These are phyloP conservation scores for Panopea generosa DNA, from an alignment of 2,888 invertebrate species.

Conservation along the genomic window DNA sequence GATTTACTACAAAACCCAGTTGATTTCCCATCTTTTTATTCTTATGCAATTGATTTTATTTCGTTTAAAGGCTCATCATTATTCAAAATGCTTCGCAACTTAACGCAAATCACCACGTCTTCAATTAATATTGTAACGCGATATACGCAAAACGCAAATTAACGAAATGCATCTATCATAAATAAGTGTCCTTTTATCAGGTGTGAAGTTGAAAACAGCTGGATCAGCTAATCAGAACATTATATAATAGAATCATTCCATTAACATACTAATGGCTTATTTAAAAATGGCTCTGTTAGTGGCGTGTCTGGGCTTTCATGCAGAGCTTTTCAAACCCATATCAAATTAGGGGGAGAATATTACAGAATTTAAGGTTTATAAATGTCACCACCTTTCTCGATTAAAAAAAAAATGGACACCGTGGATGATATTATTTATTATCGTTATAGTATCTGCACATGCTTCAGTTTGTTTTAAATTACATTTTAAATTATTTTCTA, in stretches of 20 bases:
- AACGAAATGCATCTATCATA: constrained; percentile 48
- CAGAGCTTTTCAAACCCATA: background rate
- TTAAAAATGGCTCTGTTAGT: constrained; percentile 15
- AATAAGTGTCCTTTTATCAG: constrained; percentile 31
- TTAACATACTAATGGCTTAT: constrained; percentile 37
- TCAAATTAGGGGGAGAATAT: no score
- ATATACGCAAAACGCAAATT: constrained; percentile 31
- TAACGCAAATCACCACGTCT: constrained; percentile 38
- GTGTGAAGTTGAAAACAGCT: constrained; percentile 42
- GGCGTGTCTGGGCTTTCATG: background rate
- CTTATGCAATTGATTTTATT: constrained; percentile 65
- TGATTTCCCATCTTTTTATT: constrained; percentile 21
- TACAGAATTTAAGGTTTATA: no score
- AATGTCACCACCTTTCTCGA: no score
- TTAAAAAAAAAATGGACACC: no score
- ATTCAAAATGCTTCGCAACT: constrained; percentile 49
- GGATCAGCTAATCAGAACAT: constrained; percentile 37
- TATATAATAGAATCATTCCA: constrained; percentile 36
- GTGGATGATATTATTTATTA: no score
- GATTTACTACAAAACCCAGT: constrained; percentile 4
- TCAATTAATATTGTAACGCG: constrained; percentile 47
- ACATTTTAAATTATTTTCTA: no score
- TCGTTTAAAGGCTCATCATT: constrained; percentile 64
- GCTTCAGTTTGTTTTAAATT: no score
- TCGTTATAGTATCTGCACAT: no score